A percentile compares a stretch with the other conserved stretches of the same genome.
These are phyloP conservation scores for Phalacrocorax carbo DNA, from an alignment of 2,113 vertebrate genomes.

Conservation along the genomic window DNA sequence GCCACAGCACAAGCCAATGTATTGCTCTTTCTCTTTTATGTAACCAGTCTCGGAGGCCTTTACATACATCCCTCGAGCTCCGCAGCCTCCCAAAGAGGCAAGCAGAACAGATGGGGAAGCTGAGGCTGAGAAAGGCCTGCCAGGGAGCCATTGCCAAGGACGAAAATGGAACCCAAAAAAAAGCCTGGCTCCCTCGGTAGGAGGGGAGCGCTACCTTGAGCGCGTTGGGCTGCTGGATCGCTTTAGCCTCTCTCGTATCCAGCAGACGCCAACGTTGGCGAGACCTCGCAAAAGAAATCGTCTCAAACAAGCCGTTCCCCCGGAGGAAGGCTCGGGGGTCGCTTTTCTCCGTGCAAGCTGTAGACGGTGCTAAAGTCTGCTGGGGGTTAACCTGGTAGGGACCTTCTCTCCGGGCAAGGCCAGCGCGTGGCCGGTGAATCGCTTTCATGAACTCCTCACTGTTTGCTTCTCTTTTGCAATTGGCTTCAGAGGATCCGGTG, in stretches of 20 bases:
- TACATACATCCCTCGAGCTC: neutral
- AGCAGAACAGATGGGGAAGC: neutral
- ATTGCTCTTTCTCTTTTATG: neutral
- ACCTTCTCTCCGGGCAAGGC: neutral
- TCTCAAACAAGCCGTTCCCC: neutral
- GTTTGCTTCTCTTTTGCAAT: conserved; percentile 78
- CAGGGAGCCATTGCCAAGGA: neutral
- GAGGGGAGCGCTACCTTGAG: neutral
- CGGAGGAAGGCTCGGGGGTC: neutral
- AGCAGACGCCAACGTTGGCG: neutral
- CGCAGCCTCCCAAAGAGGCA: neutral
- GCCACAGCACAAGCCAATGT: rapidly evolving
- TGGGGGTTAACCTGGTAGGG: neutral
- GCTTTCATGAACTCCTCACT: conserved; percentile 50
- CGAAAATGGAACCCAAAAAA: neutral
- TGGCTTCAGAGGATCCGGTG: conserved; percentile 76
- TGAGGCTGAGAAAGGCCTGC: neutral
- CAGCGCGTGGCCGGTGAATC: neutral
- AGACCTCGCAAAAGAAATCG: rapidly evolving
- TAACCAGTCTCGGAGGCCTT: neutral
- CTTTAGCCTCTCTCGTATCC: neutral
- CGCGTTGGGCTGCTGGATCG: neutral
- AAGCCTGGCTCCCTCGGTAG: neutral
- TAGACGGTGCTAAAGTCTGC: neutral
- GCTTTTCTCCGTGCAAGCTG: neutral